Conservation (phyloP, 1,140 invertebrate genomes). For the Ceratitis capitata region DNA sequence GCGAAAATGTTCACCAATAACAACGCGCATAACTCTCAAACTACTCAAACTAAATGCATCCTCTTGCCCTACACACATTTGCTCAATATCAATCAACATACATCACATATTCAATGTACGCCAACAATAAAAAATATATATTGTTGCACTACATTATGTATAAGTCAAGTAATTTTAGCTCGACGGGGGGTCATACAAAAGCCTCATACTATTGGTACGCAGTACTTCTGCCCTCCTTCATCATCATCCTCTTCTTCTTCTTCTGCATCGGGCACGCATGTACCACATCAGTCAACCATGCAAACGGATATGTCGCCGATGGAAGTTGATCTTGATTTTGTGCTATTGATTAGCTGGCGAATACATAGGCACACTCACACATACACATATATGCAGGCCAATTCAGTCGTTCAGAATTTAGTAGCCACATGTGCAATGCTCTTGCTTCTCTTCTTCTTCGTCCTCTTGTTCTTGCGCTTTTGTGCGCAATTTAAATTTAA, state of each 20-base stretch:
- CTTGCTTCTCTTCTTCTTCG: too few relatives aligned
- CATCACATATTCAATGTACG: background rate
- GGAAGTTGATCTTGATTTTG: conserved; percentile 37
- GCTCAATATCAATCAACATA: background rate
- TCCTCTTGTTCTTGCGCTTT: background rate
- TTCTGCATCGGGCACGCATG: background rate
- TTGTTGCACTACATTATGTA: background rate
- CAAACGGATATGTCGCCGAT: conserved; percentile 24
- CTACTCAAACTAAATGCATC: background rate
- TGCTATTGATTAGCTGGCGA: background rate
- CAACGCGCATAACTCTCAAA: too few relatives aligned
- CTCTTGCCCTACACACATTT: background rate
- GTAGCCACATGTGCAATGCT: too few relatives aligned
- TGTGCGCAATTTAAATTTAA: conserved; percentile 38
- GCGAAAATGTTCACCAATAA: background rate
- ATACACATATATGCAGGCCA: background rate
- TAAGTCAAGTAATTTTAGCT: background rate
- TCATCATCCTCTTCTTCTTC: too few relatives aligned
- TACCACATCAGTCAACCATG: background rate
- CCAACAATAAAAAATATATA: background rate
- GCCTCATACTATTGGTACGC: too few relatives aligned
- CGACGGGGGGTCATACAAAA: background rate
- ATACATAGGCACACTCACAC: background rate
- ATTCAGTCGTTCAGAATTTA: background rate
- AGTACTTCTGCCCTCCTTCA: background rate